Base-by-base conservation (phyloP, 64 coral and sea anemone genomes). In the Anthopleura sola region DNA sequence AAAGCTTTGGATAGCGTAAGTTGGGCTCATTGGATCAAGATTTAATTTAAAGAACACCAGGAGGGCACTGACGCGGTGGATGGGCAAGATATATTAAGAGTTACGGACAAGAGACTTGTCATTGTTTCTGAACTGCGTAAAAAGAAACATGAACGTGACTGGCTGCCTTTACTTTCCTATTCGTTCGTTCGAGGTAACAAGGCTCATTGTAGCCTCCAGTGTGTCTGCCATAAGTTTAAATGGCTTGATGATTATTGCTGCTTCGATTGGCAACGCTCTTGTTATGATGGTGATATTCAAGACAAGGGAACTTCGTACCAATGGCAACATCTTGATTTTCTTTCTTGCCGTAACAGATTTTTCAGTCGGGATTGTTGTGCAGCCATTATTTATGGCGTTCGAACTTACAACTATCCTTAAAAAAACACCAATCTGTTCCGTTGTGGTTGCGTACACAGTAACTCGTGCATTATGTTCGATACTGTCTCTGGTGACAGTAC, bases 301-400 rank as follows among this genome's bases (percentile, higher is more conserved):
- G 18, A 76, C 49, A 2, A 87, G 40, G 31, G 85, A 74, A 23
- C 49, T 87, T 19, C 68, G 74, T 11, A 78, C 85, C 21, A 76
- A 18, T 49, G 32, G 66, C 17, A 75, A 87, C 51, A 39, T 28
- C 21, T 46, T 87, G 20, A 74, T 87, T 55, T 26, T 51, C 19
- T 87, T 74, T 10, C 85, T 87, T 50, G 69, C 85, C 0, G 19
- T 87, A 23, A 87, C 85, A 1, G 85, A 87, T 36, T 28, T 77
- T 11, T 55, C 37, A 21, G 74, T 78, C 17, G 69, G 85, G 1
- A 15, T 87, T 51, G 37, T 87, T 24, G 85, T 87, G 24, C 85
- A 87, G 39, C 85, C 85, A n/a, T 78, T 87, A 51, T 87, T 75
- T 20, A 51, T 87, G 18, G 69, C 85, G 10, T 76, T 76, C 36